Conservation (phyloP, 2,797 vertebrate species). For the Balearica regulorum region DNA sequence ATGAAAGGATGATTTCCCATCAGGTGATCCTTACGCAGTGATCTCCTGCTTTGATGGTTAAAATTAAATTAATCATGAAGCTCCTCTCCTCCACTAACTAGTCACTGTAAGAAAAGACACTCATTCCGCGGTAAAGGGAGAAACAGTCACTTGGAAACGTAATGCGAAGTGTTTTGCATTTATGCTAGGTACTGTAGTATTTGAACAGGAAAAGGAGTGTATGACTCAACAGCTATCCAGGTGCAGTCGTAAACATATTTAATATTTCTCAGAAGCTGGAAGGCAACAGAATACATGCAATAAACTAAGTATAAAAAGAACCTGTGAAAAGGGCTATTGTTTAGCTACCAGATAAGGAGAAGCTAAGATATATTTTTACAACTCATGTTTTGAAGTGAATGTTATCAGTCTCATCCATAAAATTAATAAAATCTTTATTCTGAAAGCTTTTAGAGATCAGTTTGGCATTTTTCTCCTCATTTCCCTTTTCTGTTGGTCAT, state of each 20-base stretch:
- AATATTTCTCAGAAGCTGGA: neutral
- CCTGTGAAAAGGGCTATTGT: neutral
- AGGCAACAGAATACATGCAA: neutral
- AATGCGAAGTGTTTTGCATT: neutral
- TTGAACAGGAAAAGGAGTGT: neutral
- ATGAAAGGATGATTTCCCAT: neutral
- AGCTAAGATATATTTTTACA: neutral
- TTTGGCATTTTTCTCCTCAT: neutral
- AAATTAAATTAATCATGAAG: neutral
- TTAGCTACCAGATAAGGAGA: neutral
- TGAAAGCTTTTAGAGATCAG: neutral
- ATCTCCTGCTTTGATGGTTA: neutral
- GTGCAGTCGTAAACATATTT: neutral
- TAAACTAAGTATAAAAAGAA: neutral
- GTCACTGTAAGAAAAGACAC: neutral
- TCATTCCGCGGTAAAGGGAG: neutral
- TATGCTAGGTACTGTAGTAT: neutral
- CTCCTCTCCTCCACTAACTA: neutral
- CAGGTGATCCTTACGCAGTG: neutral
- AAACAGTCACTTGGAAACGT: neutral
- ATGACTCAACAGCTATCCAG: neutral
- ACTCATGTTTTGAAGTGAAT: neutral
- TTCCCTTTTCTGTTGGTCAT: neutral
- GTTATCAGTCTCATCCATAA: neutral
- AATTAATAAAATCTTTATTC: neutral